phyloP scores from a whole-genome alignment of 2,888 invertebrate species.

The Ypsolopha sequella region DNA sequence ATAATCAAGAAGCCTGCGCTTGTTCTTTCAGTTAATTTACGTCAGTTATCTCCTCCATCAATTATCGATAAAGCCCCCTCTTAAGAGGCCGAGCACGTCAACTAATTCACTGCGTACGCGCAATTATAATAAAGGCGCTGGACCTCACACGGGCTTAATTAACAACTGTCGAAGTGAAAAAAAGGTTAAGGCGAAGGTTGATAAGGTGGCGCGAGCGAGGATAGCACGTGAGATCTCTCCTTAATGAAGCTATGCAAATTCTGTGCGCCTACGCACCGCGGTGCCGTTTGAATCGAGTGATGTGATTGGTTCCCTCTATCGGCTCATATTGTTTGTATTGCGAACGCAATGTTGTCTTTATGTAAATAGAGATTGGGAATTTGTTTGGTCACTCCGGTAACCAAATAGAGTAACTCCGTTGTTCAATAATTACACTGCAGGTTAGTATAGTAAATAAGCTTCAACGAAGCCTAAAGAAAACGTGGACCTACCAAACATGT shows the following conservation, averaged over 20 bases:
- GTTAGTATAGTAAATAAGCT: too few relatives aligned
- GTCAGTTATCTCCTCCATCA: too few relatives aligned
- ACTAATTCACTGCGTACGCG: conserved; percentile 12
- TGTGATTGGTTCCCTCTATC: not conserved
- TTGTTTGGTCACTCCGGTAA: not conserved
- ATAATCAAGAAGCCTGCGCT: too few relatives aligned
- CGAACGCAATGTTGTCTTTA: not conserved
- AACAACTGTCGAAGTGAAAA: conserved; percentile 30
- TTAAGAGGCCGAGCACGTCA: not conserved
- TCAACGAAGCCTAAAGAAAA: too few relatives aligned
- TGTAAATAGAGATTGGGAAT: not conserved
- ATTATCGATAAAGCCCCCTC: too few relatives aligned
- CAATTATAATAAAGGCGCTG: conserved; percentile 50
- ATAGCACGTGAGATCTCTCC: conserved; percentile 1
- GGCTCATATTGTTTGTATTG: not conserved
- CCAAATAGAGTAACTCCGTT: too few relatives aligned
- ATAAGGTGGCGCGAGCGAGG: conserved; percentile 13
- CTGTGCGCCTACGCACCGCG: conserved; percentile 2
- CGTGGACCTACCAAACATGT: too few relatives aligned
- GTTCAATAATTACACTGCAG: too few relatives aligned
- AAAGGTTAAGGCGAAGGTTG: conserved; percentile 24
- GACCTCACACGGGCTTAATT: conserved; percentile 55
- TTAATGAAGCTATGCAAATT: conserved; percentile 6
- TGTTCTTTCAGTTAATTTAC: too few relatives aligned
- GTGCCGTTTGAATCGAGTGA: not conserved